Base-by-base conservation (phyloP, 2,888 invertebrate species). In the Halictus ligatus region DNA sequence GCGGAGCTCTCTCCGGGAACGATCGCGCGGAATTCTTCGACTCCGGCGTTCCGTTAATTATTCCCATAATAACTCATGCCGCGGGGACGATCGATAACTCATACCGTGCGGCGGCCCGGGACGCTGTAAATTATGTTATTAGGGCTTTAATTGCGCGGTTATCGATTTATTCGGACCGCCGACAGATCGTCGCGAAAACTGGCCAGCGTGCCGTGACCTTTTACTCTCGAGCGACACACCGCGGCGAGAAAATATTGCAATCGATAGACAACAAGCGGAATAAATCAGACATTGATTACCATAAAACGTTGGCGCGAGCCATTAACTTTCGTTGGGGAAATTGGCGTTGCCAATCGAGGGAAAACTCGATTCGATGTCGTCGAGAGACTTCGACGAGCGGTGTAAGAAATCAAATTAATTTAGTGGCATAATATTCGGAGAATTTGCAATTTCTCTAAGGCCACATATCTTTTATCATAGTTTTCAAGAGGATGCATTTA, bases 71-170 rank as follows among this genome's bases (percentile, higher is more conserved):
- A 92, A 92, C 87, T 92, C 90, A 90, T 84, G 78, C 81, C 83
- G 46, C 81, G 84, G 75, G 18, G 88, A 78, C 90, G 88, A 89
- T 90, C 92, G 88, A 91, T 92, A 92, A 92, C 85, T 93, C 92
- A 92, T 89, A 67, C 35, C 35, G 67, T 35, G 35, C 18, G 29
- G 77, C 88, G 88, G 79, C 84, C 86, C 87, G 87, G 86, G 80
- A 83, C 69, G 87, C 86, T 88, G 90, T 89, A 92, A 92, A 92
- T 92, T 90, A 92, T 89, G 87, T 93, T 91, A 93, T 93, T 92
- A 91, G 86, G 89, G 86, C 81, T 84, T 90, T 92, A 92, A 92
- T 92, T 92, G 91, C 91, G 78, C 75, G 83, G 72, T 89, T 92
- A 91, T 90, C 91, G 86, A 84, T 83, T 80, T 77, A 85, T 81